Evolutionary conservation across 2,888 invertebrate species (phyloP), one percentile per base, ranked within the genome.

Genomic region (Hydrotaea diabolus): DNA sequence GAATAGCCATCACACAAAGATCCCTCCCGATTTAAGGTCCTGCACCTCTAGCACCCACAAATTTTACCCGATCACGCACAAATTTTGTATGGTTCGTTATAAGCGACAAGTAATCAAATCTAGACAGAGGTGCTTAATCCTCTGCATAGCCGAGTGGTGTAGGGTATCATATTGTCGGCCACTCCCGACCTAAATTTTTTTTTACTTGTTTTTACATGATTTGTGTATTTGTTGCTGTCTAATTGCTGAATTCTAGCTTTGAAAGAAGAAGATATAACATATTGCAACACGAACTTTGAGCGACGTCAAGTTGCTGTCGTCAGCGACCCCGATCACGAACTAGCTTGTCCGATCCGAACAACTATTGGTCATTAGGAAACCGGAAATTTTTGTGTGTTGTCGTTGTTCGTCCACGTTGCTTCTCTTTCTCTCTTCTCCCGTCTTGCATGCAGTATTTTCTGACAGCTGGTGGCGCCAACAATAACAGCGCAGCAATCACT

Each of bases 401-500:
- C n/a, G n/a, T 8, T 43, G n/a, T n/a, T n/a, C n/a, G n/a, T n/a
- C n/a, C n/a, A 31, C 31, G 49, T 43, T n/a, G 15, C 13, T 49
- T 49, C 49, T n/a, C 49, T 49, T n/a, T 49, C 15, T 55, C 21
- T 59, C 59, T n/a, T 11, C 13, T 21, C 55, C 64, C n/a, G 59
- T 26, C 15, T 59, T 17, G 7, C 13, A 15, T 2, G 26, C 5
- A 49, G n/a, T 23, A 69, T 21, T 46, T 31, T 26, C 23, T 46
- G 69, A 46, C 23, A 43, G 69, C 15, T 69, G 69, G 17, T 66
- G 69, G 69, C 69, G 69, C 69, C 69, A 69, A 13, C 46, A 13
- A 23, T 15, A n/a, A n/a, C n/a, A n/a, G n/a, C 8, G 57, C 57
- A 57, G 57, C 57, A 57, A 57, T 57, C 57, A 23, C 23, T 55